Percentiles rank a stretch among this genome's conserved stretches.
Conservation (phyloP, 2,888 invertebrate species). For the Rutpela maculata region DNA sequence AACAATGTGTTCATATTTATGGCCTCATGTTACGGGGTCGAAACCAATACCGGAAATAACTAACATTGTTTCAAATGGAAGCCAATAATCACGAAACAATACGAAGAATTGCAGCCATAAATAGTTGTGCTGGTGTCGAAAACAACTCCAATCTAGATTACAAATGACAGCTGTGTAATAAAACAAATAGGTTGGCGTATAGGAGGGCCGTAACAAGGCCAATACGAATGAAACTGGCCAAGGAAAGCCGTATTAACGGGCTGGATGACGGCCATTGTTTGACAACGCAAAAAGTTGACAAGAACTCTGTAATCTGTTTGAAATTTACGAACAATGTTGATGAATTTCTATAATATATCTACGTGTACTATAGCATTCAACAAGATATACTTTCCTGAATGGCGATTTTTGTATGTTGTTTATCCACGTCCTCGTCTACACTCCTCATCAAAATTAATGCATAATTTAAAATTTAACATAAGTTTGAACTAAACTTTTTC, state of each 20-base stretch:
- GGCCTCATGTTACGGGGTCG: constrained; percentile 20
- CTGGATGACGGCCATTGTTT: not conserved
- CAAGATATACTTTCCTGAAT: too few species aligned
- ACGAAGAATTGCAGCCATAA: constrained; percentile 52
- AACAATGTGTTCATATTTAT: constrained; percentile 41
- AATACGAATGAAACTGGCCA: constrained; percentile 23
- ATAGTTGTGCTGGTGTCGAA: constrained; percentile 52
- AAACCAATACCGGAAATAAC: constrained; percentile 52
- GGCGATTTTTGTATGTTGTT: too few species aligned
- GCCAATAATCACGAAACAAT: constrained; percentile 55
- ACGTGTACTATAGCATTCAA: too few species aligned
- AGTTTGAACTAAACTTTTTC: too few species aligned
- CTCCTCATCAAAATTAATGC: too few species aligned
- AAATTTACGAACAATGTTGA: too few species aligned
- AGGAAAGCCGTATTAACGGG: constrained; percentile 23
- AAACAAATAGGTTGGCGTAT: constrained; percentile 24
- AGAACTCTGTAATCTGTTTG: not conserved
- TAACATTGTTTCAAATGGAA: constrained; percentile 54
- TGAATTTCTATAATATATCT: too few species aligned
- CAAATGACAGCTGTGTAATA: constrained; percentile 48
- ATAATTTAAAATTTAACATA: too few species aligned
- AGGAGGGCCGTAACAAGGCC: constrained; percentile 9
- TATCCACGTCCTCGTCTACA: too few species aligned
- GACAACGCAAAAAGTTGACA: constrained; percentile 17
- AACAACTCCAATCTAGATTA: constrained; percentile 55